Evolutionary conservation across 1,140 invertebrate genomes (phyloP), one percentile per base, ranked within the genome.

Genomic region (Oedothorax gibbosus): DNA sequence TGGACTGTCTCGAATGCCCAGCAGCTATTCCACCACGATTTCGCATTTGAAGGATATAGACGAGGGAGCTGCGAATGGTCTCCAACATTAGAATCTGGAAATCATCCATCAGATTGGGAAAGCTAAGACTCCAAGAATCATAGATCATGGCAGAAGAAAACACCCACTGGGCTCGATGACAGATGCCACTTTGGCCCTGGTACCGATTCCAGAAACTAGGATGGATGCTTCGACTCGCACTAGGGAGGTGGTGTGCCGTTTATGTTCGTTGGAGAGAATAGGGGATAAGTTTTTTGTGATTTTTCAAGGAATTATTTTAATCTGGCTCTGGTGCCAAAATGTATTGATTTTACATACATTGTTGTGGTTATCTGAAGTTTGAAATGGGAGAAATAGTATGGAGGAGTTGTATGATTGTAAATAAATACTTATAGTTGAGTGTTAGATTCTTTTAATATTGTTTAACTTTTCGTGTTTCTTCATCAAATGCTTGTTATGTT

Each of bases 171-270:
- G 53, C 57, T 21, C 12, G 72, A 75, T 75, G 72, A 75, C 72
- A 75, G 72, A 75, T 75, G 72, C 54, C 72, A 75, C 72, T 75
- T 75, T 57, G 54, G 53, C 57, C 57, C 72, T 75, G 53, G 72
- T 75, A 75, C 20, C 54, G 53, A 75, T 75, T 35, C 72, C 54
- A 18, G 21, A 75, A 75, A 75, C 72, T 75, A 75, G 72, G 72
- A 75, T 75, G 54, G 72, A 75, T 75, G 72, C 54, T 57, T 60
- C 49, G 56, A 6, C 57, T 14, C 53, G 3, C 54, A 49, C 18
- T 35, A 57, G 53, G 15, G 11, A 35, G 8, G 72, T 18, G 18
- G 35, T 35, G 35, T 35, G 35, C 35, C 35, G 35, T 35, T 35
- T 35, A 35, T 35, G 35, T 35, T 35, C 5, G 35, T 35, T 35